Evolutionary conservation across 2,113 vertebrate genomes (phyloP).

Genomic region (Panurus biarmicus): DNA sequence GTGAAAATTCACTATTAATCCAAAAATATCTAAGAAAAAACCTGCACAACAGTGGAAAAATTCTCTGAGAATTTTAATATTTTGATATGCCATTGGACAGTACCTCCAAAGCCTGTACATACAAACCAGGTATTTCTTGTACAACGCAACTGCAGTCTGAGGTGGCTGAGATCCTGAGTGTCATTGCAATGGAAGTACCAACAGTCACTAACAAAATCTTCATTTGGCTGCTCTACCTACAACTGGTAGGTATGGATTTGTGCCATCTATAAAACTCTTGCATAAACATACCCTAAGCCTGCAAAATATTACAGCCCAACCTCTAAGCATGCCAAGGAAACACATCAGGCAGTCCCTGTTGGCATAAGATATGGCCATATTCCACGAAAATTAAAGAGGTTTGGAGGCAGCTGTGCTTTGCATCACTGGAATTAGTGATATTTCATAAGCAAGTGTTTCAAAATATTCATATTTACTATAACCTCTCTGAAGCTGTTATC

Average conservation of each 20-base stretch:
- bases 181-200: neutral
- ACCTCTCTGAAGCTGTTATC: neutral
- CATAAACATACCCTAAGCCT: neutral
- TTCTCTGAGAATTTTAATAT: neutral
- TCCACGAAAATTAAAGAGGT: neutral
- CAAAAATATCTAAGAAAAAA: neutral
- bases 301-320: neutral
- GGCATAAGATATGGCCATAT: neutral
- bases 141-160: neutral
- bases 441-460: neutral
- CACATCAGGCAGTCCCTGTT: neutral
- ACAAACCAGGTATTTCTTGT: neutral
- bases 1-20: neutral
- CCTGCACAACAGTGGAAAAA: neutral
- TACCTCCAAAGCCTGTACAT: neutral
- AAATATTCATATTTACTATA: neutral
- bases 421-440: neutral
- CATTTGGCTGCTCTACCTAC: neutral
- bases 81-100: neutral
- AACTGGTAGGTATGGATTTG: neutral
- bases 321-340: neutral
- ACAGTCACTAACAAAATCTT: neutral
- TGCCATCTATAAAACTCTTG: neutral
- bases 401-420: neutral
- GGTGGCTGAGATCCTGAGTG: neutral